Evolutionary conservation across 2,888 invertebrate genomes (phyloP), one percentile per base, ranked within the genome.

Genomic region (Schizaphis graminum): DNA sequence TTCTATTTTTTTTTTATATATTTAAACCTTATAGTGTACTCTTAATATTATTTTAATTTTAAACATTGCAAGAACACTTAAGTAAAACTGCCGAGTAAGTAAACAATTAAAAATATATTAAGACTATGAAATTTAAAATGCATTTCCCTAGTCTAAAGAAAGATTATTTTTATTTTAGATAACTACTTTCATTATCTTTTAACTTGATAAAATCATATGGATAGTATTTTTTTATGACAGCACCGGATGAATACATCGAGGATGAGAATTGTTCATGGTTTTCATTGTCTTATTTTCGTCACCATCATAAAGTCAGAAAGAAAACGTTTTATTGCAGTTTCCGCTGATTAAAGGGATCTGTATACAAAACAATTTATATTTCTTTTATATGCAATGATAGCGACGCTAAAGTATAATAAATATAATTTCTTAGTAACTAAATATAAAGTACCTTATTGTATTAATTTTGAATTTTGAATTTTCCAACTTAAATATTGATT

Each of bases 261-360:
- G 26, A 44, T 16, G 41, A 77, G 28, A 53, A 88, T 53, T 11
- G 49, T 88, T 53, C 41, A 41, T 61, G 44, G 53, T 89, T 93
- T 88, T 41, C 89, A 67, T 93, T 89, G 53, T 93, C 89, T 56
- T 93, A 93, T 89, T 89, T n/a, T 93, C 89, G 26, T 93, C 53
- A 44, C 13, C 41, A 5, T 89, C 92, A 89, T 88, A 56, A 93
- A 89, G 77, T 89, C 92, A 89, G 77, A 89, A 93, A 77, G 89
- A 93, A 93, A 93, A 93, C 92, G 92, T 77, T 93, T 89, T 89
- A 93, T 93, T 93, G n/a, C 53, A 77, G 41, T 88, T 93, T 93
- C 56, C 77, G 41, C 89, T 44, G 47, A 89, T 67, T 67, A 41
- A 24, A 61, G 67, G 89, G 21, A 88, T 92, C 28, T 67, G 26